Evolutionary conservation across 2,888 invertebrate genomes (phyloP).

Genomic region (Yponomeuta sedellus): DNA sequence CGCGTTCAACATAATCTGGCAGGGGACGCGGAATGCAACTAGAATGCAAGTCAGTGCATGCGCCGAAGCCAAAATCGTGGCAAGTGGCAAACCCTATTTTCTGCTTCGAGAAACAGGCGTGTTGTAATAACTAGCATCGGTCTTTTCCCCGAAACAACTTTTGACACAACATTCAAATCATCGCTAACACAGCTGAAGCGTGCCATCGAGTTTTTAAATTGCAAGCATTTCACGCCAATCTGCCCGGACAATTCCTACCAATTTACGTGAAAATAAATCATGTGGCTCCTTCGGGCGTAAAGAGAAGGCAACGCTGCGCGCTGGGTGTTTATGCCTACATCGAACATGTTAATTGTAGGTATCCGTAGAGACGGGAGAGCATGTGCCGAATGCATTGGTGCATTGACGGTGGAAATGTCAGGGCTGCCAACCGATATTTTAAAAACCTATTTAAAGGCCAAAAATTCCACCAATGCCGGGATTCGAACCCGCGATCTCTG

Average conservation of each 20-base stretch:
- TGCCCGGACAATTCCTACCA: background rate
- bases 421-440: slow-evolving; percentile 35
- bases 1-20: too few relatives aligned
- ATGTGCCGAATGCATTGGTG: slow-evolving; percentile 63
- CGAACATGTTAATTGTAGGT: slow-evolving; percentile 13
- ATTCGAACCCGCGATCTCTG: too few relatives aligned
- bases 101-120: too few relatives aligned
- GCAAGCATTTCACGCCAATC: background rate
- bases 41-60: too few relatives aligned
- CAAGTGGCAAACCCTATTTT: too few relatives aligned
- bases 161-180: background rate
- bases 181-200: background rate
- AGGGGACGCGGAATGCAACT: too few relatives aligned
- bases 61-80: too few relatives aligned
- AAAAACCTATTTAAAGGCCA: too few relatives aligned
- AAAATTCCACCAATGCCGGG: too few relatives aligned
- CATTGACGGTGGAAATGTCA: slow-evolving; percentile 31
- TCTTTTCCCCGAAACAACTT: background rate
- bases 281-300: background rate
- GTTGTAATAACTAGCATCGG: background rate
- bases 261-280: background rate
- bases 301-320: background rate
- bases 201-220: background rate
- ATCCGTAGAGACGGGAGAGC: slow-evolving; percentile 24
- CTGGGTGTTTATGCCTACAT: slow-evolving; percentile 9